Evolutionary conservation across 1,140 invertebrate genomes (phyloP).

Genomic region (Aphelenchoides besseyi): DNA sequence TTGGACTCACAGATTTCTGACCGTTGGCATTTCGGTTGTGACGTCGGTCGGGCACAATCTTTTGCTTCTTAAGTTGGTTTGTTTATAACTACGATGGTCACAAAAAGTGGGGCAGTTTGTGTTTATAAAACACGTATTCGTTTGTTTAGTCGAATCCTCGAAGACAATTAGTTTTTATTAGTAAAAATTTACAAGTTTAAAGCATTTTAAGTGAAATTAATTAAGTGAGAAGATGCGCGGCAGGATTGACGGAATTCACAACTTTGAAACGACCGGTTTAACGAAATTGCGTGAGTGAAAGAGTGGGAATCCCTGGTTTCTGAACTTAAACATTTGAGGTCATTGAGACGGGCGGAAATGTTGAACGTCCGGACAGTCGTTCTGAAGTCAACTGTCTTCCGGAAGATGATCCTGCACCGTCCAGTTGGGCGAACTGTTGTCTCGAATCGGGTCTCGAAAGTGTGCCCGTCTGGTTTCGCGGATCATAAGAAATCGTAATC

Average conservation of each 20-base stretch:
- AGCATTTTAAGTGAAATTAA: too few species aligned
- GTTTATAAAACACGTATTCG: too few species aligned
- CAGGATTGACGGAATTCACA: background rate
- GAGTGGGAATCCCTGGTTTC: background rate
- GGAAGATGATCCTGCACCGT: background rate
- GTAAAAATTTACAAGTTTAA: too few species aligned
- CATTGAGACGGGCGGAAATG: constrained; percentile 33
- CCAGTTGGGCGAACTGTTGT: background rate
- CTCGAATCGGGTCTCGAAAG: background rate
- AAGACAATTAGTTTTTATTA: too few species aligned
- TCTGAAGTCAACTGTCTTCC: constrained; percentile 2
- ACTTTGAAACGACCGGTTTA: background rate
- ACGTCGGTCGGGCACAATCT: too few species aligned
- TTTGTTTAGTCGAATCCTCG: too few species aligned
- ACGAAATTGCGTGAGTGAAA: constrained; percentile 12
- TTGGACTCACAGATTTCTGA: too few species aligned
- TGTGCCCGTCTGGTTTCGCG: constrained; percentile 1
- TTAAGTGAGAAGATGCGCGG: background rate
- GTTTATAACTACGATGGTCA: too few species aligned
- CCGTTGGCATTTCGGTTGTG: too few species aligned
- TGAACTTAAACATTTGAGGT: constrained; percentile 34
- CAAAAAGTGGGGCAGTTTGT: too few species aligned
- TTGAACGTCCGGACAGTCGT: background rate
- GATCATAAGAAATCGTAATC: constrained; percentile 46
- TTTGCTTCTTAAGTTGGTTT: too few species aligned